Evolutionary conservation across 2,888 invertebrate genomes (phyloP).

Genomic region (Coelopa pilipes): DNA sequence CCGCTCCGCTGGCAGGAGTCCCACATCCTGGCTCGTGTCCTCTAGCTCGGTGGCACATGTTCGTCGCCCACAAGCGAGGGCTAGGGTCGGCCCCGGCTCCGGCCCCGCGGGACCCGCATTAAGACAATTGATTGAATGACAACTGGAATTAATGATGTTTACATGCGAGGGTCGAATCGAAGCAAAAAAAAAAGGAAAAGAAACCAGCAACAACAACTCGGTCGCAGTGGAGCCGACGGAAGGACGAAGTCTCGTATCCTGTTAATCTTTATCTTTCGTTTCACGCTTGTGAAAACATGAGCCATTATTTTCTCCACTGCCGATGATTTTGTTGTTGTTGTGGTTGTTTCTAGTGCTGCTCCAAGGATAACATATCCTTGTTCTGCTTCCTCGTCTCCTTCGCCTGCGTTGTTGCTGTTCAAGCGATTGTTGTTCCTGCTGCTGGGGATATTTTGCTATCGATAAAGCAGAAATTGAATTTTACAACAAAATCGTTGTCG

Average conservation of each 20-base stretch:
- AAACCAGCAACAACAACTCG: background rate
- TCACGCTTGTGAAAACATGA: background rate
- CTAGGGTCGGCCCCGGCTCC: background rate
- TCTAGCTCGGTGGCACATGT: too few species aligned
- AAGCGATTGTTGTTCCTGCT: background rate
- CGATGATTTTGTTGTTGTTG: background rate
- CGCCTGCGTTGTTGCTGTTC: background rate
- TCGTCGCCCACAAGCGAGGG: too few species aligned
- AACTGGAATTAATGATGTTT: conserved; percentile 2
- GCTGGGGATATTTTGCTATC: background rate
- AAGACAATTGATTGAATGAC: conserved; percentile 1
- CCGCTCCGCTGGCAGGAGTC: too few species aligned
- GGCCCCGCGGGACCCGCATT: background rate
- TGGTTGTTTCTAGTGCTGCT: background rate
- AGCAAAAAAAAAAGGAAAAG: background rate
- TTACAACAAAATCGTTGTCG: conserved; percentile 19
- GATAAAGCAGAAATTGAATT: conserved; percentile 27
- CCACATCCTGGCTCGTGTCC: too few species aligned
- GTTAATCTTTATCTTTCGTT: conserved; percentile 3
- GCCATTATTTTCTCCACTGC: background rate
- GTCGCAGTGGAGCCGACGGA: background rate
- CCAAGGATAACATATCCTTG: background rate
- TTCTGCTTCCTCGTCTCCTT: background rate
- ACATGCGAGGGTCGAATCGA: background rate
- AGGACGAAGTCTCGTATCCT: background rate